Base-by-base conservation (phyloP, 1,140 invertebrate species). In the Apis cerana region DNA sequence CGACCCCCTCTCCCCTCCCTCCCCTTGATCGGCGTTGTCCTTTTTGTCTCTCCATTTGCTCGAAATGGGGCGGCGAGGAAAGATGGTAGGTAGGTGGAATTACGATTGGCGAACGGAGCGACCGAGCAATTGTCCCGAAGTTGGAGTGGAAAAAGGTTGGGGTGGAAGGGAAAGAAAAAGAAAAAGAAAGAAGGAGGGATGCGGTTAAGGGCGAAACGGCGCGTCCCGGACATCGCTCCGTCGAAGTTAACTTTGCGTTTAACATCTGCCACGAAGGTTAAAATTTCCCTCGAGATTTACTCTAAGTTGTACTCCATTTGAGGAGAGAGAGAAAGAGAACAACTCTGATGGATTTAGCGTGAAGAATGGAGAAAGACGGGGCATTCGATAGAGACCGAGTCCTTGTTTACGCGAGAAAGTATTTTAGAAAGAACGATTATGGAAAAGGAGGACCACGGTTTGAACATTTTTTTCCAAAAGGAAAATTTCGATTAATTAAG, bases 271-370 rank as follows among this genome's bases (percentile, higher is more conserved):
- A 74, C 83, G 83, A 87, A 92, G 89, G 91, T 92, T 92, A 92
- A 93, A 93, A 93, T 93, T 93, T 93, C 89, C 91, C 91, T 88
- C 85, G 90, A 91, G 91, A 87, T 93, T 94, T 92, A 89, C 90
- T 82, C 65, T 84, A 90, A 91, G 90, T 93, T 90, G 84, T 83
- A 89, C 83, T 15, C 50, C 82, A 89, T 86, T 88, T 79, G 43
- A 64, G 76, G 4, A 43, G 33, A 43, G 5, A 7, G 33, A 43
- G 2, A 33, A 33, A 33, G 0, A 43, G 33, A 43, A 43, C 5
- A 88, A 88, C 0, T 43, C 33, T 19, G 62, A 78, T 70, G 82
- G 77, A 76, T 90, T 92, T 90, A 84, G 86, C 79, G 70, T 83
- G 33, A 7, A 43, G 33, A 43, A 43, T 43, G 33, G 33, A 7